Evolutionary conservation across 1,140 invertebrate genomes (phyloP), one percentile per base, ranked within the genome.

Genomic region (Drosophila subpulchrella): DNA sequence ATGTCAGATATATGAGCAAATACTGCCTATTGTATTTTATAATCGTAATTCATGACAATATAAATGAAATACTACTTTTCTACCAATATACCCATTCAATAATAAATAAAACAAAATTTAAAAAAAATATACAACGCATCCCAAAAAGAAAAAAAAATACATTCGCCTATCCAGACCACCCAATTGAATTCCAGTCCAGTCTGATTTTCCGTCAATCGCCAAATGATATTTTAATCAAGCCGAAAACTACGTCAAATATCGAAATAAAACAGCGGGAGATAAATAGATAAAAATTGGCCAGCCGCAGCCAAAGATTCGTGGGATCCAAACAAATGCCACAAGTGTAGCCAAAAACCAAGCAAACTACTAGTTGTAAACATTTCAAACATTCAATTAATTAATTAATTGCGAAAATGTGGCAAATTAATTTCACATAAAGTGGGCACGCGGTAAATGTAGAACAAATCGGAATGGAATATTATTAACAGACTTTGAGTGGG

Each of bases 201-300:
- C 63, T 70, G 48, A 27, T 41, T 71, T 70, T 71, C 51, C 62
- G 53, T 57, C 59, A 57, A 66, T 67, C 54, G 60, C 34, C 67
- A 73, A 80, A 80, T 83, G 54, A 85, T 85, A 83, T 78, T 85
- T 85, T 86, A 81, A 85, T 85, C 82, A 85, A 85, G 38, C 60
- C 63, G 51, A 77, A 84, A 89, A 89, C 80, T 88, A 89, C 84
- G 84, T 88, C 80, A 89, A 89, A 89, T 89, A 83, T 71, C 77
- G 62, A 84, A 81, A 89, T 89, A 89, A 89, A 80, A 55, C 84
- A 84, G 84, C 84, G 74, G 80, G 84, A 89, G 84, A 77, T 89
- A 89, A 89, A 89, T 84, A 89, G 84, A 89, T 89, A 89, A 81
- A 89, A 89, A 89, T 89, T 89, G 57, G 63, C 65, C 60, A 42